Evolutionary conservation across 2,113 vertebrate genomes (phyloP).

Genomic region (Varanus komodoensis): DNA sequence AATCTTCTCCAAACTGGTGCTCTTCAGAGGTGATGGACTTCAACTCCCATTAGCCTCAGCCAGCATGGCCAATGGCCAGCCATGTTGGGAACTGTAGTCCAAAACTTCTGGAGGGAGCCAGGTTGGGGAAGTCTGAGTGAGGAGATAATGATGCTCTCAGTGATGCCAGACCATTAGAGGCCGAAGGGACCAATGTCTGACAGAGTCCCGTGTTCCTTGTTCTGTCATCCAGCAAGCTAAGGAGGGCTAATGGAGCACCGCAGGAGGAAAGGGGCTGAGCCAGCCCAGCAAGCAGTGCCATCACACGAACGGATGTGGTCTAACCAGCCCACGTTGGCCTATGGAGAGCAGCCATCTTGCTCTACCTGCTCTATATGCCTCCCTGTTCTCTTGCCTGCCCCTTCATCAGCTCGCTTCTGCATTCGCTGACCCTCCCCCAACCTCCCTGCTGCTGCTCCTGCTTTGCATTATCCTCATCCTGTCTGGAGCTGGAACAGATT

Average conservation of each 20-base stretch:
- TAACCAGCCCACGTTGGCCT: no score
- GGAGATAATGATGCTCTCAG: not conserved
- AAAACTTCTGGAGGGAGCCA: no score
- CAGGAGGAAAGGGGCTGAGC: not conserved
- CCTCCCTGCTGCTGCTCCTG: conserved; percentile 31
- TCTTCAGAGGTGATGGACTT: no score
- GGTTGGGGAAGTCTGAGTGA: no score
- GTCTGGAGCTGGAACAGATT: conserved; percentile 51
- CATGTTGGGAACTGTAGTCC: no score
- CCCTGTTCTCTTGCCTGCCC: not conserved
- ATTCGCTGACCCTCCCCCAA: conserved; percentile 32
- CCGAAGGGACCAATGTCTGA: rapidly evolving
- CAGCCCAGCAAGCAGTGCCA: rapidly evolving
- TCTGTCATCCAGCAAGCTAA: not conserved
- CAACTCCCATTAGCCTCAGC: no score
- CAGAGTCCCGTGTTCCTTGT: not conserved
- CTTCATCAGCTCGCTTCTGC: conserved; percentile 30
- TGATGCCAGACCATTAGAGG: rapidly evolving
- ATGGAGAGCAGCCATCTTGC: not conserved
- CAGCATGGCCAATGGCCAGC: no score
- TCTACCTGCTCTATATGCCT: conserved; percentile 25
- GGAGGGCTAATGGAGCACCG: no score
- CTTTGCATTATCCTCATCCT: conserved; percentile 52
- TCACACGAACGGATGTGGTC: rapidly evolving
- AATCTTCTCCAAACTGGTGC: no score